Evolutionary conservation across 2,113 vertebrate genomes (phyloP).

Genomic region (Psephotus haematonotus): DNA sequence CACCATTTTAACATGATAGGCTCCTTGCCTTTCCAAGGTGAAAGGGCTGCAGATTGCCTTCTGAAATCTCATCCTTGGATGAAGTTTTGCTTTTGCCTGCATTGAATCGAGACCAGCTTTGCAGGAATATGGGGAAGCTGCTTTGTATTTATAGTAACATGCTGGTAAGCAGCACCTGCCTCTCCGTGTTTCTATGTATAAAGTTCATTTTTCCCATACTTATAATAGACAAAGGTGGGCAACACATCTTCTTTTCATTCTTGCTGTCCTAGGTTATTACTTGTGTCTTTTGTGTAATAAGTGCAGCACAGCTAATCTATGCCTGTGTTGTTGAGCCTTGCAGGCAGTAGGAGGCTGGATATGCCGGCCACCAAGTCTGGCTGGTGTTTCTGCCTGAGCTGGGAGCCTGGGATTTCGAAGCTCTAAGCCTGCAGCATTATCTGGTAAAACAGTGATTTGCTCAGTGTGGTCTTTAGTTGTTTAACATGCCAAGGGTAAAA

Average conservation of each 20-base stretch:
- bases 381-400: background rate
- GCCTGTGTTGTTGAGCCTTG: background rate
- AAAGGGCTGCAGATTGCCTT: background rate
- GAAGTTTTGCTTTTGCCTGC: background rate
- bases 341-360: background rate
- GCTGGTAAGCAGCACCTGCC: background rate
- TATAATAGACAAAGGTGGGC: background rate
- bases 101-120: background rate
- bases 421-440: background rate
- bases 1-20: background rate
- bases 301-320: background rate
- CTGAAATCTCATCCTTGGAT: background rate
- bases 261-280: background rate
- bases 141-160: background rate
- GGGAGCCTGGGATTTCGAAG: background rate
- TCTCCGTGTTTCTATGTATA: background rate
- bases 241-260: background rate
- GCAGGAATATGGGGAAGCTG: background rate
- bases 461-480: slow-evolving; percentile 7
- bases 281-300: background rate
- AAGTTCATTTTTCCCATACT: background rate
- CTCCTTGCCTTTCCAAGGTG: background rate
- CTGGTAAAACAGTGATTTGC: background rate
- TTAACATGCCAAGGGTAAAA: background rate
- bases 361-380: background rate